These are phyloP conservation scores for Cygnus buccinator DNA, from an alignment of 2,113 vertebrate species.

Conservation along the genomic window DNA sequence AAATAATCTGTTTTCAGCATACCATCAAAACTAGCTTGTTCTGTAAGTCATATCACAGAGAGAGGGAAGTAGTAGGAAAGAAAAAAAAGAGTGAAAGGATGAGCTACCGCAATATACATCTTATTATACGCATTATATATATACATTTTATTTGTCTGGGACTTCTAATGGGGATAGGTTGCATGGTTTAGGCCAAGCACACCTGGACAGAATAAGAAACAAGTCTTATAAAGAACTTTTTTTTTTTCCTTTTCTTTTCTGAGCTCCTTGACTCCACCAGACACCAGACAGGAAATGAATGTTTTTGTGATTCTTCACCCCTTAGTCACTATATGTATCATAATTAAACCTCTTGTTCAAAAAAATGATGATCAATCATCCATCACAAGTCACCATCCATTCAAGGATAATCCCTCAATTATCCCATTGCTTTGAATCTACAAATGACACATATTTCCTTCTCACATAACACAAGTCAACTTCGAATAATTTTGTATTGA, in stretches of 20 bases:
- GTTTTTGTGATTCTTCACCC: background rate
- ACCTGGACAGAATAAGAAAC: background rate
- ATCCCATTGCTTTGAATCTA: background rate
- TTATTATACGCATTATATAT: background rate
- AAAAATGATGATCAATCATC: background rate
- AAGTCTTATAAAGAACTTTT: background rate
- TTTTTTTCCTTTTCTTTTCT: accelerated
- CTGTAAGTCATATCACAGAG: accelerated
- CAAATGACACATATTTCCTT: background rate
- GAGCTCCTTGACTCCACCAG: background rate
- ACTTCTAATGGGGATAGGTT: background rate
- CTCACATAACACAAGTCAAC: background rate
- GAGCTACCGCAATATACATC: background rate
- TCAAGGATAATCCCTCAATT: background rate
- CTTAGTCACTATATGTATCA: background rate
- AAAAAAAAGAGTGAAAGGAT: background rate
- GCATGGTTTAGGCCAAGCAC: background rate
- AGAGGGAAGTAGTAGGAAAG: accelerated
- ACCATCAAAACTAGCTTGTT: background rate
- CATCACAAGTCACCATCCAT: background rate
- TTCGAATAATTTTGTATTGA: background rate
- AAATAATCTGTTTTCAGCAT: background rate
- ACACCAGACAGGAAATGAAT: background rate
- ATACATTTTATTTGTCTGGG: background rate
- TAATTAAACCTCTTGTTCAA: background rate